phyloP scores from a whole-genome alignment of 2,888 invertebrate genomes.

The Augochlorella aurata region DNA sequence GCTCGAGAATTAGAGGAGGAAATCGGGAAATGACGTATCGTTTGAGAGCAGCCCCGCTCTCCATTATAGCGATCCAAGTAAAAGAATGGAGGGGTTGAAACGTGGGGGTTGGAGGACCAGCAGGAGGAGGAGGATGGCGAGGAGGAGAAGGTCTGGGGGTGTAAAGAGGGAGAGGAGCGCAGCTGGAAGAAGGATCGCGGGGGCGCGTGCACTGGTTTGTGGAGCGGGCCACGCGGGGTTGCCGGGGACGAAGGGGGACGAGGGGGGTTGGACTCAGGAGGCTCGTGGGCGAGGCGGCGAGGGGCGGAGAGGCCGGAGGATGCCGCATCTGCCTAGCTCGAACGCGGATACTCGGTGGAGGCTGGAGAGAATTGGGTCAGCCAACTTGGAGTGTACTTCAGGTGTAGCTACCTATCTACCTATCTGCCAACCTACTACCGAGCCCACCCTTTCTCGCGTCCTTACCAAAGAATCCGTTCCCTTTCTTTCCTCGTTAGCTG shows the following conservation, averaged over 20 bases:
- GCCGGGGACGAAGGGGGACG: not conserved
- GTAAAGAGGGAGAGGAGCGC: not conserved
- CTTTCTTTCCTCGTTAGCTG: slow-evolving; percentile 30
- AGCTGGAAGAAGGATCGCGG: slow-evolving; percentile 18
- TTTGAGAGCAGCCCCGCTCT: slow-evolving; percentile 49
- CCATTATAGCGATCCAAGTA: slow-evolving; percentile 52
- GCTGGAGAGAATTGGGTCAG: slow-evolving; percentile 77
- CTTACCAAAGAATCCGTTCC: slow-evolving; percentile 23
- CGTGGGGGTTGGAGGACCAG: not conserved
- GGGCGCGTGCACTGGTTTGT: slow-evolving; percentile 1
- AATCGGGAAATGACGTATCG: slow-evolving; percentile 70
- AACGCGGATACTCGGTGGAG: slow-evolving; percentile 56
- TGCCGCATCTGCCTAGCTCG: slow-evolving; percentile 59
- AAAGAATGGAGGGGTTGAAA: slow-evolving; percentile 29
- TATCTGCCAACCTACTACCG: slow-evolving; percentile 45
- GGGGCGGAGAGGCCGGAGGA: slow-evolving; percentile 27
- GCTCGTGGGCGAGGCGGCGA: slow-evolving; percentile 1
- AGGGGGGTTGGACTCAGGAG: not conserved
- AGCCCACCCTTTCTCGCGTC: slow-evolving; percentile 27
- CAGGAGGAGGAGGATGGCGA: not conserved
- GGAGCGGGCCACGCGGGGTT: slow-evolving; percentile 4
- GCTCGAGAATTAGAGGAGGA: slow-evolving; percentile 50
- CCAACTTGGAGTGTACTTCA: slow-evolving; percentile 76
- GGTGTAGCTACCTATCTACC: slow-evolving; percentile 72
- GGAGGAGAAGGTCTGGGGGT: not conserved